Percentiles rank a stretch among this genome's conserved stretches.
Evolutionary conservation across 1,140 invertebrate species (phyloP).

Genomic region (Scaptomyza montana): DNA sequence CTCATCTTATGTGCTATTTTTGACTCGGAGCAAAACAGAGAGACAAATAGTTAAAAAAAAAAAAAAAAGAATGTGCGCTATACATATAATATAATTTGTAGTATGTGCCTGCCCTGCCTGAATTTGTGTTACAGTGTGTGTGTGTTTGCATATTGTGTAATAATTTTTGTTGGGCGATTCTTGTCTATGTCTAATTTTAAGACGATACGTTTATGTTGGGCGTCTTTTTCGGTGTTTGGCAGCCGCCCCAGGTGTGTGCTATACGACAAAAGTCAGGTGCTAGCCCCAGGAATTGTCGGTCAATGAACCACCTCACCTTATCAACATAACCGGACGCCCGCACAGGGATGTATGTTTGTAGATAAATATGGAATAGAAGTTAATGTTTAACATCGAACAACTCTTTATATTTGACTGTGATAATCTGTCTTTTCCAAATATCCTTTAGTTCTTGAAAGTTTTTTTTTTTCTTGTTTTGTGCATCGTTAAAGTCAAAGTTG

Average conservation of each 20-base stretch:
- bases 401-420: too few species aligned
- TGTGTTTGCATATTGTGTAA: slow-evolving; percentile 27
- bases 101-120: neutral
- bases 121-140: neutral
- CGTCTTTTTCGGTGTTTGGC: slow-evolving; percentile 37
- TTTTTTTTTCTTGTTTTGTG: too few species aligned
- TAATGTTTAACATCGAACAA: too few species aligned
- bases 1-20: slow-evolving; percentile 33
- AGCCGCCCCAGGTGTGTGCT: slow-evolving; percentile 39
- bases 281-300: slow-evolving; percentile 26
- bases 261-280: slow-evolving; percentile 30
- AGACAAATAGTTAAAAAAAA: neutral
- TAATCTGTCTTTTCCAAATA: too few species aligned
- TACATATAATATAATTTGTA: neutral
- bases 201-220: slow-evolving; percentile 32
- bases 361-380: too few species aligned
- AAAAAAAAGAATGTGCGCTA: neutral
- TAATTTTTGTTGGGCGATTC: slow-evolving; percentile 29
- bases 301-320: slow-evolving; percentile 34
- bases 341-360: too few species aligned
- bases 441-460: too few species aligned
- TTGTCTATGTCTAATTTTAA: slow-evolving; percentile 69
- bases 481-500: too few species aligned
- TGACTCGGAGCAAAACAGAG: slow-evolving; percentile 14
- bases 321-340: too few species aligned